These are phyloP conservation scores for Notodonta ziczac DNA, from an alignment of 2,888 invertebrate species.

Conservation along the genomic window DNA sequence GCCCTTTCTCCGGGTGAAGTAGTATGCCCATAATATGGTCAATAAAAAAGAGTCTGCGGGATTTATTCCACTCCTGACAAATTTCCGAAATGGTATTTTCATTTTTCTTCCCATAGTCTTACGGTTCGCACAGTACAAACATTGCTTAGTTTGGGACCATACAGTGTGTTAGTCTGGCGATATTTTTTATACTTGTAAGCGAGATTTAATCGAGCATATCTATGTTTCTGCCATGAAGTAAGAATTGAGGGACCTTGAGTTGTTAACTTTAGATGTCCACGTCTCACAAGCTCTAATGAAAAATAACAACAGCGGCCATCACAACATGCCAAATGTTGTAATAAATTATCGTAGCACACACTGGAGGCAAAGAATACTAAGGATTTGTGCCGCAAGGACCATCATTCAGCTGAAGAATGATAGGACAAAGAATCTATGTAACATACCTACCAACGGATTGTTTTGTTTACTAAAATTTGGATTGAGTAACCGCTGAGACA, in stretches of 20 bases:
- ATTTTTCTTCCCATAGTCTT: too few species aligned
- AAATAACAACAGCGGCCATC: background rate
- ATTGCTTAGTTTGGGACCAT: too few species aligned
- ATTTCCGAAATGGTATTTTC: too few species aligned
- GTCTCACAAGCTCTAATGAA: background rate
- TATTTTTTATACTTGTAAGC: too few species aligned
- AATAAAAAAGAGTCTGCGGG: too few species aligned
- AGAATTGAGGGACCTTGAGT: slow-evolving; percentile 1
- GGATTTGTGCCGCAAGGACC: background rate
- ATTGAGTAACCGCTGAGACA: background rate
- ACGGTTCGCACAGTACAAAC: too few species aligned
- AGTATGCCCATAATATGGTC: too few species aligned
- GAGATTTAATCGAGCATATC: too few species aligned
- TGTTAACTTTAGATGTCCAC: background rate
- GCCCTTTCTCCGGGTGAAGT: too few species aligned
- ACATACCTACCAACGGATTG: too few species aligned
- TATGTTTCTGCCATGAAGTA: background rate
- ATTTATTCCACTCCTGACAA: too few species aligned
- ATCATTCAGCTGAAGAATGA: slow-evolving; percentile 1
- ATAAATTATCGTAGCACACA: background rate
- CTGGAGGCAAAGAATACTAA: background rate
- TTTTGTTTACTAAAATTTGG: background rate
- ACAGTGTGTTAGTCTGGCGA: too few species aligned
- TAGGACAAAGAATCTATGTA: background rate
- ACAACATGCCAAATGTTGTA: background rate